Evolutionary conservation across 2,888 invertebrate genomes (phyloP).

Genomic region (Zaprionus obscuricornis): DNA sequence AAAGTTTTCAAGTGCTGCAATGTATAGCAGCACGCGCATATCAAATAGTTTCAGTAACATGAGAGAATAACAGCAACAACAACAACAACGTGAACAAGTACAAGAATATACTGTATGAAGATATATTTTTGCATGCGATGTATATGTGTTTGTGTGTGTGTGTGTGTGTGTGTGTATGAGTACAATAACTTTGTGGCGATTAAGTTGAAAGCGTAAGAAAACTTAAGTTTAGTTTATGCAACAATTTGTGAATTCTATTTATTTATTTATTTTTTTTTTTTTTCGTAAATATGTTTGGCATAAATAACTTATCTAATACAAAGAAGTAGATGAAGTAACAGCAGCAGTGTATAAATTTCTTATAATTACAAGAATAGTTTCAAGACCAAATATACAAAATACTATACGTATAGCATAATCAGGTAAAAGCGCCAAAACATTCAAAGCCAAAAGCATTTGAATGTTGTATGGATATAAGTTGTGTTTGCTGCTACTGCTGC

Average conservation of each 20-base stretch:
- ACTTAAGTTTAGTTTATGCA: constrained; percentile 42
- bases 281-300: constrained; percentile 18
- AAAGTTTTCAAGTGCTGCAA: constrained; percentile 55
- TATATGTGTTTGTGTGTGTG: constrained; percentile 23
- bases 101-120: not conserved
- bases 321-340: too few species aligned
- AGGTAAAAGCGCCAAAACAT: constrained; percentile 25
- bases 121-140: too few species aligned
- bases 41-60: constrained; percentile 43
- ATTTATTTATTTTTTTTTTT: constrained; percentile 32
- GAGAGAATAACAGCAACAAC: not conserved
- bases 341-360: too few species aligned
- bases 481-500: constrained; percentile 15
- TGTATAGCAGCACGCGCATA: constrained; percentile 21
- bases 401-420: constrained; percentile 26
- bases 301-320: too few species aligned
- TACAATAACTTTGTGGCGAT: constrained; percentile 41
- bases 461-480: constrained; percentile 44
- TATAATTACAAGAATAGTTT: constrained; percentile 51
- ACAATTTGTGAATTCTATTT: constrained; percentile 59
- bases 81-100: constrained; percentile 6
- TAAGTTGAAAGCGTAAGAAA: constrained; percentile 47
- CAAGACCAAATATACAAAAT: constrained; percentile 14
- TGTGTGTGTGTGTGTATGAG: not conserved
- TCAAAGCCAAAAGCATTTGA: constrained; percentile 29